phyloP scores from a whole-genome alignment of 2,888 invertebrate species.

The Lysandra bellargus region DNA sequence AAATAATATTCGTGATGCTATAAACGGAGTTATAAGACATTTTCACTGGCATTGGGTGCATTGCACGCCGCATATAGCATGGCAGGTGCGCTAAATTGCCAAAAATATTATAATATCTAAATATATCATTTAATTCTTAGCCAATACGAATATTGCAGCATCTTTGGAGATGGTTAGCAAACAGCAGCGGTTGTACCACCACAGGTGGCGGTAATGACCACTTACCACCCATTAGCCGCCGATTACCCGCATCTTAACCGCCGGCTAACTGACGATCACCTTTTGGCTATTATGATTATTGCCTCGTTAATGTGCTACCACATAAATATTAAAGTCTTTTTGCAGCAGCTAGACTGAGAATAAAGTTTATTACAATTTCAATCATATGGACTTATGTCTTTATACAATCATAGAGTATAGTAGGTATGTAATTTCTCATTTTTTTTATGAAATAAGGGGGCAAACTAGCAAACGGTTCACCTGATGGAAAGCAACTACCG shows the following conservation, averaged over 20 bases:
- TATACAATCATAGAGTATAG: neutral
- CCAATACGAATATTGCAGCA: neutral
- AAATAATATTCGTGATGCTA: too few relatives aligned
- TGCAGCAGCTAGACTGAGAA: neutral
- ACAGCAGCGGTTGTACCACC: neutral
- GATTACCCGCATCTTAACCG: neutral
- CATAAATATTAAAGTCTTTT: neutral
- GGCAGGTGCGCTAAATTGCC: too few relatives aligned
- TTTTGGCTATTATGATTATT: neutral
- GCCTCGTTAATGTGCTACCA: neutral
- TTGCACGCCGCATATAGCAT: too few relatives aligned
- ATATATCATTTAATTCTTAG: neutral
- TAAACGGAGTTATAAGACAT: too few relatives aligned
- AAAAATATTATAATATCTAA: neutral
- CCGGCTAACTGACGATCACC: neutral
- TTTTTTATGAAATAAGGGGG: too few relatives aligned
- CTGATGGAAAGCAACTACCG: too few relatives aligned
- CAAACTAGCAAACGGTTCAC: too few relatives aligned
- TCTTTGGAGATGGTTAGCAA: neutral
- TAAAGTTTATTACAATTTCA: neutral
- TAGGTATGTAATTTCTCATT: neutral
- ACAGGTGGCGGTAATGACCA: neutral
- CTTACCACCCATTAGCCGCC: neutral
- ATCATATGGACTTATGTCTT: neutral
- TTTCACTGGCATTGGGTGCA: too few relatives aligned